Conservation (phyloP, 1,140 invertebrate genomes). For the Cydia pomonella region DNA sequence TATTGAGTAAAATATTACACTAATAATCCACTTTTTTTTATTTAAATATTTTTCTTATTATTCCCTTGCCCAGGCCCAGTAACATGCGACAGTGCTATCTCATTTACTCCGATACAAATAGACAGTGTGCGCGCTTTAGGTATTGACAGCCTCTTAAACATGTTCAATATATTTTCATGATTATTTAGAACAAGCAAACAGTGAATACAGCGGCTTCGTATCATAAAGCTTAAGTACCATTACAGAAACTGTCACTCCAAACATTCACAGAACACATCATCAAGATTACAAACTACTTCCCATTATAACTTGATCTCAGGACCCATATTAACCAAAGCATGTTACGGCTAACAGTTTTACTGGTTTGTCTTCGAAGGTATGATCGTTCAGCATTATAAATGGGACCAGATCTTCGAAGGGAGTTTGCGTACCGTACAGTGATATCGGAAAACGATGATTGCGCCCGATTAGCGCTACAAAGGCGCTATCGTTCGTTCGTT, state of each 20-base stretch:
- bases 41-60: too few species aligned
- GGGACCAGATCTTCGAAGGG: neutral
- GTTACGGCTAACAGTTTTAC: neutral
- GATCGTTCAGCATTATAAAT: neutral
- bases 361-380: neutral
- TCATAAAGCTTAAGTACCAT: neutral
- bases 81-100: too few species aligned
- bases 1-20: too few species aligned
- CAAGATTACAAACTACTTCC: neutral
- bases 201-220: neutral
- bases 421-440: slow-evolving; percentile 8
- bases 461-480: slow-evolving; percentile 22
- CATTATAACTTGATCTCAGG: neutral
- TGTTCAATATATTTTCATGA: too few species aligned
- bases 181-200: too few species aligned
- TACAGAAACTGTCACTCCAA: neutral
- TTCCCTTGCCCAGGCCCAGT: too few species aligned
- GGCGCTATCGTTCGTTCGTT: slow-evolving; percentile 3
- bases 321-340: too few species aligned
- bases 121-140: too few species aligned
- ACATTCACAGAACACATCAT: neutral
- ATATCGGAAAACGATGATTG: slow-evolving; percentile 30
- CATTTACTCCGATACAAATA: too few species aligned
- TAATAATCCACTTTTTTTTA: too few species aligned
- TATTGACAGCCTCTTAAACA: too few species aligned